Evolutionary conservation across 2,113 vertebrate species (phyloP).

Genomic region (Chroicocephalus ridibundus): DNA sequence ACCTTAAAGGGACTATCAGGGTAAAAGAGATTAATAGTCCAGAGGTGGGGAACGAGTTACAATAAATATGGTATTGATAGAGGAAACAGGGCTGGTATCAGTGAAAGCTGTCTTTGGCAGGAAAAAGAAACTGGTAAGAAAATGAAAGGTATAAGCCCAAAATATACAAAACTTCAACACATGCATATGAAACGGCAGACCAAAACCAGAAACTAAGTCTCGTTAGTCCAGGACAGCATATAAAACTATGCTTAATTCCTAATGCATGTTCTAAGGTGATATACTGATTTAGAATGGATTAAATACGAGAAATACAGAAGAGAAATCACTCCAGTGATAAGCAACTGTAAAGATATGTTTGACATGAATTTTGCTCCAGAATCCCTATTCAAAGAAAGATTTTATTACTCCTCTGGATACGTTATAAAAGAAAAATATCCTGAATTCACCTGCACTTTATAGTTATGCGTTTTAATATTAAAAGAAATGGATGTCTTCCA

Average conservation of each 20-base stretch:
- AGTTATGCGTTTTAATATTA: background rate
- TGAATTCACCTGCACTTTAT: background rate
- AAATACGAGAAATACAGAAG: background rate
- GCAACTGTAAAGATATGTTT: background rate
- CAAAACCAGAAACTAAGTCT: background rate
- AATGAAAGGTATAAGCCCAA: background rate
- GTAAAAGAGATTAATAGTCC: background rate
- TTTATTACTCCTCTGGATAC: background rate
- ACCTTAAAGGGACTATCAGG: background rate
- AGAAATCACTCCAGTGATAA: background rate
- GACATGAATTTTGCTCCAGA: background rate
- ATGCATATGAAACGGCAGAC: background rate
- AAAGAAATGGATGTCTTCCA: background rate
- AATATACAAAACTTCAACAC: background rate
- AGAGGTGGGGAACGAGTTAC: background rate
- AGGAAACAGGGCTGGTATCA: background rate
- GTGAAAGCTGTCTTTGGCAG: background rate
- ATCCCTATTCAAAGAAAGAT: background rate
- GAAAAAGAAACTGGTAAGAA: background rate
- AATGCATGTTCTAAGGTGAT: background rate
- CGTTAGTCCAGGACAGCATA: background rate
- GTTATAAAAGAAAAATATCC: background rate
- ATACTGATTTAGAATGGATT: background rate
- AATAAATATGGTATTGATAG: background rate
- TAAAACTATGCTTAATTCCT: background rate